Percentiles rank a stretch among this genome's conserved stretches.
Evolutionary conservation across 2,888 invertebrate species (phyloP).

Genomic region (Craniophora ligustri): DNA sequence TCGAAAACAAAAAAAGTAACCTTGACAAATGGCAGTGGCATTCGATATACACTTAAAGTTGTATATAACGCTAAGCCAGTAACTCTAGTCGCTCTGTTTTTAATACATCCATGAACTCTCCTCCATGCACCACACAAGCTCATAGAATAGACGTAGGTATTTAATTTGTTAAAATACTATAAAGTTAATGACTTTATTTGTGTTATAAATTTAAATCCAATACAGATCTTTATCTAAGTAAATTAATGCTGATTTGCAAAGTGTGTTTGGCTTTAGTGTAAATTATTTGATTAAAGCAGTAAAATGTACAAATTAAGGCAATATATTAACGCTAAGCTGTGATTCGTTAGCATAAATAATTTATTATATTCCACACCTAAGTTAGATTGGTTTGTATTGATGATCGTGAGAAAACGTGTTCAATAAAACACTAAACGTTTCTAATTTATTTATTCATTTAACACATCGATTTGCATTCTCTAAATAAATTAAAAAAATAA

Average conservation of each 20-base stretch:
- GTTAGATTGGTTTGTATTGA: constrained; percentile 29
- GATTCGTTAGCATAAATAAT: constrained; percentile 43
- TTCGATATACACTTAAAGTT: constrained; percentile 55
- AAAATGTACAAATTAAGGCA: constrained; percentile 42
- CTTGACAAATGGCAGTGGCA: constrained; percentile 56
- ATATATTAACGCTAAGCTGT: constrained; percentile 43
- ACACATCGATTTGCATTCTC: constrained; percentile 1
- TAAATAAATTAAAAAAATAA: too few relatives aligned
- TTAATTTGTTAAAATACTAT: constrained; percentile 31
- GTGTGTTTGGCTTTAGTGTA: constrained; percentile 42
- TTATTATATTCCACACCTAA: constrained; percentile 36
- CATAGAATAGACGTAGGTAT: constrained; percentile 34
- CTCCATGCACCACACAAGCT: constrained; percentile 8
- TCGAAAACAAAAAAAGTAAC: constrained; percentile 51
- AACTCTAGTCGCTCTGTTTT: constrained; percentile 48
- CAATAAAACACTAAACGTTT: neutral
- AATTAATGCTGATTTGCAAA: constrained; percentile 44
- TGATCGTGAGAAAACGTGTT: constrained; percentile 17
- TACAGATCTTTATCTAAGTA: constrained; percentile 36
- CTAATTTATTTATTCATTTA: constrained; percentile 1
- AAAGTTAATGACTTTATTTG: constrained; percentile 37
- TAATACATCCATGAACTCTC: constrained; percentile 51
- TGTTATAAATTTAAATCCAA: constrained; percentile 44
- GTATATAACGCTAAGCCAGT: constrained; percentile 50
- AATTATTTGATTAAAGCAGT: constrained; percentile 44